Evolutionary conservation across 2,888 invertebrate species (phyloP), one percentile per base, ranked within the genome.

Genomic region (Melanargia galathea): DNA sequence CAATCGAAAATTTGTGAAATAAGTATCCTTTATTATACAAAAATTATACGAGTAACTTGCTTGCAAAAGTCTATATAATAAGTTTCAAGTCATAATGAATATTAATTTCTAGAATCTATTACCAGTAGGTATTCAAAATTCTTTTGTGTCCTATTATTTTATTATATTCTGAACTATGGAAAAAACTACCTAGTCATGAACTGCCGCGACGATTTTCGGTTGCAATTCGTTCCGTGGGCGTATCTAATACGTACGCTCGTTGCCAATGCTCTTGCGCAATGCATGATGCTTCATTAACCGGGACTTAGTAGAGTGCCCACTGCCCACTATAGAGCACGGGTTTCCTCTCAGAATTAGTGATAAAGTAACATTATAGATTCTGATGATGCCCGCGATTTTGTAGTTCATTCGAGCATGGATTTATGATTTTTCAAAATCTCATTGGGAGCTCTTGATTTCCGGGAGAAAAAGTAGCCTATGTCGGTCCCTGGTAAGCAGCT

Each of bases 171-270:
- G n/a, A n/a, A n/a, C n/a, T 33, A 35, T 43, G 18, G 22, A 76
- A 80, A 77, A 81, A 76, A 78, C 80, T 76, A 79, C 77, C 72
- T 68, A 76, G 77, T 81, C 83, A 84, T 77, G 76, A 75, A 75
- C 71, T 74, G 77, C 83, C 82, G 84, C n/a, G n/a, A n/a, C n/a
- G n/a, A n/a, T 87, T 84, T 87, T 86, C 81, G 84, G 85, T 72
- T 74, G 78, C 76, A 78, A 90, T 90, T 90, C 78, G 89, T 88
- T 88, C 82, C 86, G 68, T 58, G 55, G 78, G 83, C 89, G 83
- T 82, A 73, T 79, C 86, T 80, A 90, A 90, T 86, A 16, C 30
- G 78, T 66, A 75, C 74, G 82, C 77, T 83, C 83, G 70, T 70
- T 71, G 73, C 70, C 70, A 78, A 72, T 73, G 79, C 74, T 75